Base-by-base conservation (phyloP, 2,113 vertebrate genomes). In the Alces alces region DNA sequence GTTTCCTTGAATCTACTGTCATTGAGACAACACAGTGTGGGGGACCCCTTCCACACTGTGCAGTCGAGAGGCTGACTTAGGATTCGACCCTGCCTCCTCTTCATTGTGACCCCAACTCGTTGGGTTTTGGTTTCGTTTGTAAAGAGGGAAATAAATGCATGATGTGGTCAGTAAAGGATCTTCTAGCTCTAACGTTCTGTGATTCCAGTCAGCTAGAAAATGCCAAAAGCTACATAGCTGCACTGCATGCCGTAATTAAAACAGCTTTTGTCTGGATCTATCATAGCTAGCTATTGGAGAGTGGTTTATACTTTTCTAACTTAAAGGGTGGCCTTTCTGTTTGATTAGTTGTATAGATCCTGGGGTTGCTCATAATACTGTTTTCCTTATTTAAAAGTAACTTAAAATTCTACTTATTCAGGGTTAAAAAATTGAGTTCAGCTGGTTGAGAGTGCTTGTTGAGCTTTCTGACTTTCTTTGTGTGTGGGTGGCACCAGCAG, bases 371-470 rank as follows among this genome's bases (percentile, higher is more conserved):
- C 19, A 39, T 91, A 91, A 7, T 33, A 15, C 47, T 83, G 28
- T 96, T 87, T 96, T 96, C 21, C 90, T 97, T 86, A 95, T 86
- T 94, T 98, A 88, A 93, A 93, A 55, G 55, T 89, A 89, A 78
- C 60, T 94, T 94, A 91, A 95, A 82, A 64, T 33, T 89, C n/a
- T 93, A 6, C 79, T 96, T 87, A 14, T 15, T 61, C 30, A 55
- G 6, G 83, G 9, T 83, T 95, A 86, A 96, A 97, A 97, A 79
- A 7, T 55, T 94, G 52, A 25, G 89, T 87, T 97, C 5, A 76
- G n/a, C 0, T 47, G 86, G 70, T 95, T 96, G 55, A 27, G 55
- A 97, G 86, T 92, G 52, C 55, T 93, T 50, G 45, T 47, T 89
- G 83, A 97, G 84, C 3, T 25, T 86, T 95, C 66, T 54, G 10